Base-by-base conservation (phyloP, 2,888 invertebrate genomes). In the Epinotia ramella region DNA sequence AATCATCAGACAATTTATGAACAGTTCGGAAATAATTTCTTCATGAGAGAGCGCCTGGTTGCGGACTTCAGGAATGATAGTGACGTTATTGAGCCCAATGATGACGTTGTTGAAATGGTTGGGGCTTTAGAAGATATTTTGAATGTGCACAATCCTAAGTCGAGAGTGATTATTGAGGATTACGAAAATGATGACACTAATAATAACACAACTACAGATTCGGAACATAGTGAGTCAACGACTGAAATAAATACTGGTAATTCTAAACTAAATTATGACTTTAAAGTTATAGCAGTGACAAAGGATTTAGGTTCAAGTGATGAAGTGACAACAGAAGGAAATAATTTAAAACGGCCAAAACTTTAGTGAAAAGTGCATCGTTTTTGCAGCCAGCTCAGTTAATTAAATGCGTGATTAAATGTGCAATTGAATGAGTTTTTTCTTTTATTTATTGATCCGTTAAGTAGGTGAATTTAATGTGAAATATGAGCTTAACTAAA, bases 1-100 rank as follows among this genome's bases (percentile, higher is more conserved):
- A 93, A 93, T 63, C 92, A 93, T 74, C 90, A 90, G 73, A 89
- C 89, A 0, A 87, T 91, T 0, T 90, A 88, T 73, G 91, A 93
- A 71, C 90, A 89, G 79, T 88, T 91, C 13, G 88, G 88, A 0
- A 87, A 91, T 18, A 93, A 91, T 69, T 90, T 87, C 66, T 90
- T 87, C 64, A 77, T 92, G 0, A 88, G 86, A 66, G 94, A 94
- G 73, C 81, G 91, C 0, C 78, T 93, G 0, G 83, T 91, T 0
- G 90, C 87, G 0, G 76, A 67, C 6, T 70, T 86, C 0, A 86
- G 84, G 71, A 82, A 80, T 1, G 84, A 84, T 7, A 86, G 84
- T 64, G 81, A 79, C 0, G 83, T 84, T 3, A 76, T 82, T 5
- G 81, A 81, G 7, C 72, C 80, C 0, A 81, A 80, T 63, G 82